Evolutionary conservation across 2,797 vertebrate species (phyloP).

Genomic region (Smutsia gigantea): DNA sequence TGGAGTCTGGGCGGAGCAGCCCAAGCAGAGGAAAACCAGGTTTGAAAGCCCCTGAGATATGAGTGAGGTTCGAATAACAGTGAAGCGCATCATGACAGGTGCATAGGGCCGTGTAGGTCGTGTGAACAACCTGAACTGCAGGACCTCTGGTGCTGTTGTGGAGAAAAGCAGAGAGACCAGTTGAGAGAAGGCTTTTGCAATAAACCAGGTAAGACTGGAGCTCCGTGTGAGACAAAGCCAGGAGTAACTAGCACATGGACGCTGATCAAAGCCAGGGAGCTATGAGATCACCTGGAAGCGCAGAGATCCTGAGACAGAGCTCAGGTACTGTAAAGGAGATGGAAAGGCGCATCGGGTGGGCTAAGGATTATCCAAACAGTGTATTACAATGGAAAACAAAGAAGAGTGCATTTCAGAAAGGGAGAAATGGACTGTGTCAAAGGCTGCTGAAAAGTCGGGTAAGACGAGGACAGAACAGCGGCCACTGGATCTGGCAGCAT

Average conservation of each 20-base stretch:
- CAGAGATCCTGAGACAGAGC: background rate
- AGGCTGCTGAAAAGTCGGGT: background rate
- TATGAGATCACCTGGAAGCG: background rate
- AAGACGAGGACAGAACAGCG: no score
- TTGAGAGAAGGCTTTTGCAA: background rate
- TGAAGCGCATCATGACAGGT: background rate
- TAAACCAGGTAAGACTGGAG: background rate
- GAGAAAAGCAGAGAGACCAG: background rate
- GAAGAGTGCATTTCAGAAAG: background rate
- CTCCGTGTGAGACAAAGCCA: background rate
- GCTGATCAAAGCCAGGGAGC: background rate
- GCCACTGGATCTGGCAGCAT: background rate
- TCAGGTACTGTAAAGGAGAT: background rate
- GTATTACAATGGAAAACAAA: background rate
- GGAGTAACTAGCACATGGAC: background rate
- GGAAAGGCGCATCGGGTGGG: background rate
- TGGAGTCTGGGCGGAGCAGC: background rate
- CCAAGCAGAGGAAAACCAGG: background rate
- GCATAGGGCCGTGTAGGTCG: background rate
- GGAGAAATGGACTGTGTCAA: background rate
- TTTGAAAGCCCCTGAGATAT: background rate
- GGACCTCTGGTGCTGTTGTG: background rate
- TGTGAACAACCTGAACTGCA: background rate
- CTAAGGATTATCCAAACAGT: no score
- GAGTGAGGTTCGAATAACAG: background rate